Percentiles rank a stretch among this genome's conserved stretches.
These are phyloP conservation scores for Lutjanus erythropterus DNA, from an alignment of 2,113 vertebrate genomes.

Conservation along the genomic window DNA sequence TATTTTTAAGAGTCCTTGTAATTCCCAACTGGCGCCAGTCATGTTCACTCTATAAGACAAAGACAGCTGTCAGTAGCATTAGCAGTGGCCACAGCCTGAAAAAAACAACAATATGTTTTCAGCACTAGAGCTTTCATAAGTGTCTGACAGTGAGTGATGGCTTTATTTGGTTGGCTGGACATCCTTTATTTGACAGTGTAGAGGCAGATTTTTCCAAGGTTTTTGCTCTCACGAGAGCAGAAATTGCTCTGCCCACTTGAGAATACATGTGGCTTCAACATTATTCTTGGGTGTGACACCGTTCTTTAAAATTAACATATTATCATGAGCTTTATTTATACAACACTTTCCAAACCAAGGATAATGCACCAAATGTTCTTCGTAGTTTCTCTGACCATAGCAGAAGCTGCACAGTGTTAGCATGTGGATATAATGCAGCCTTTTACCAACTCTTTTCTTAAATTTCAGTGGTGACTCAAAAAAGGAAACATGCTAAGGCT, in stretches of 20 bases:
- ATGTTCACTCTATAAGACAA: constrained; percentile 44
- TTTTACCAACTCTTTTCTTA: constrained; percentile 33
- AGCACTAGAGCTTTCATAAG: constrained; percentile 21
- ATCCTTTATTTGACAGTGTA: constrained; percentile 36
- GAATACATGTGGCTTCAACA: not conserved
- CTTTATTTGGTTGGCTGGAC: constrained; percentile 33
- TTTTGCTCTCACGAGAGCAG: constrained; percentile 6
- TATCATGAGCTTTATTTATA: not conserved
- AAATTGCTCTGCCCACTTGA: not conserved
- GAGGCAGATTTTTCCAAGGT: not conserved
- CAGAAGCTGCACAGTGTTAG: constrained; percentile 10
- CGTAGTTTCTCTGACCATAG: not conserved
- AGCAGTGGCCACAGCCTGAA: constrained; percentile 40
- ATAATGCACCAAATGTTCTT: constrained; percentile 1
- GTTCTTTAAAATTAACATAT: constrained; percentile 21
- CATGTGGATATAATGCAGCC: constrained; percentile 27
- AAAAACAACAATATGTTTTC: constrained; percentile 45
- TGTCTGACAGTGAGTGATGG: constrained; percentile 54
- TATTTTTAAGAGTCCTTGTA: constrained; percentile 6
- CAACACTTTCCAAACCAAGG: constrained; percentile 31
- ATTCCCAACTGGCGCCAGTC: constrained; percentile 26
- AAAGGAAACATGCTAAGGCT: constrained; percentile 26
- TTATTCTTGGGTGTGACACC: constrained; percentile 18
- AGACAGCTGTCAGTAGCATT: constrained; percentile 66
- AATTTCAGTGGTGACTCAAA: constrained; percentile 46